Percentiles rank a stretch among this genome's conserved stretches.
Conservation (phyloP, 2,888 invertebrate genomes). For the Epinotia bilunana region DNA sequence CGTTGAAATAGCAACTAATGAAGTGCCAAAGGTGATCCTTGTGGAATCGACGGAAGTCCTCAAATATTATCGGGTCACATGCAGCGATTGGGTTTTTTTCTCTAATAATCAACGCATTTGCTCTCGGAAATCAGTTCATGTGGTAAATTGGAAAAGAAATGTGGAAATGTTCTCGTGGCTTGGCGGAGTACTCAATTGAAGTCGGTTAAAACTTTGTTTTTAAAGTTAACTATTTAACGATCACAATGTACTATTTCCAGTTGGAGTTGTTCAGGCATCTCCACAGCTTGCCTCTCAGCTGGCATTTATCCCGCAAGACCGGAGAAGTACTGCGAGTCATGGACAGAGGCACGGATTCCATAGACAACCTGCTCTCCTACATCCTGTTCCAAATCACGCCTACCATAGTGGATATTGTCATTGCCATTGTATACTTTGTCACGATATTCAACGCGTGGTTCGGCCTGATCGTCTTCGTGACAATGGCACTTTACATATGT, state of each 20-base stretch:
- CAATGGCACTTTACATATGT: conserved; percentile 97
- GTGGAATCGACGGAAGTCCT: too few species aligned
- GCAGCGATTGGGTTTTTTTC: too few species aligned
- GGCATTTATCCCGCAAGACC: conserved; percentile 98
- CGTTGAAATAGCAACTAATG: too few species aligned
- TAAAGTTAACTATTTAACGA: too few species aligned
- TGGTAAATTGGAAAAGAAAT: too few species aligned
- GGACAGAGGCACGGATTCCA: conserved; percentile 98
- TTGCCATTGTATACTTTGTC: conserved; percentile 96
- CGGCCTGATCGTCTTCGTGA: conserved; percentile 96
- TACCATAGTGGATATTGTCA: conserved; percentile 95
- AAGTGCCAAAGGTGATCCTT: too few species aligned
- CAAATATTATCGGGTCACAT: too few species aligned
- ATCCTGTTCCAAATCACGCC: conserved; percentile 97
- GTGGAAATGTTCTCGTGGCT: too few species aligned
- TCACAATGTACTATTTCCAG: conserved; percentile 74
- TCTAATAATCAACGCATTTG: too few species aligned
- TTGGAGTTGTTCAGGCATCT: conserved; percentile 94
- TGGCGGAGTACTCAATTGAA: too few species aligned
- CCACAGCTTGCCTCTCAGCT: conserved; percentile 94
- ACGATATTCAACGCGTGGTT: conserved; percentile 96
- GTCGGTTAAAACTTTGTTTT: too few species aligned
- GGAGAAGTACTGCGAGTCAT: conserved; percentile 98
- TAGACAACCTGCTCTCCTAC: conserved; percentile 96
- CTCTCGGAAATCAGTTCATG: too few species aligned